phyloP scores from a whole-genome alignment of 2,888 invertebrate species.

The Xestobium rufovillosum region DNA sequence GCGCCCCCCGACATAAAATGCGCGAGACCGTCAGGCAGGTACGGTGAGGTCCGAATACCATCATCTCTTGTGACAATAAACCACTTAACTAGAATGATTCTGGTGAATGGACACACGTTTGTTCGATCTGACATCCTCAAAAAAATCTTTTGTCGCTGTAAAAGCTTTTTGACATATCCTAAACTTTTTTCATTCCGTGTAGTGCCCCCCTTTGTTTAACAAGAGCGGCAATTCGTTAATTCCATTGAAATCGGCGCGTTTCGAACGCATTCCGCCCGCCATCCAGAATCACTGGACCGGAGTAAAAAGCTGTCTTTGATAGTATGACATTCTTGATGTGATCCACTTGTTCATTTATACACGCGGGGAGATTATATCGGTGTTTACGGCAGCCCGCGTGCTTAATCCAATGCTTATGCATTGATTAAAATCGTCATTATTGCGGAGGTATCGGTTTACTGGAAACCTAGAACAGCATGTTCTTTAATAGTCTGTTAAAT shows the following conservation, averaged over 20 bases:
- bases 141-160: slow-evolving; percentile 43
- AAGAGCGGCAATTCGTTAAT: slow-evolving; percentile 31
- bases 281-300: slow-evolving; percentile 29
- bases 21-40: too few relatives aligned
- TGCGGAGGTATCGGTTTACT: too few relatives aligned
- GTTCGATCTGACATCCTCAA: slow-evolving; percentile 39
- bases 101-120: slow-evolving; percentile 42
- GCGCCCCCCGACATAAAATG: too few relatives aligned
- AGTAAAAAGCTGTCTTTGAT: slow-evolving; percentile 22
- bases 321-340: slow-evolving; percentile 28
- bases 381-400: too few relatives aligned
- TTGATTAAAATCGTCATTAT: too few relatives aligned
- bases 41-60: slow-evolving; percentile 29
- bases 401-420: too few relatives aligned
- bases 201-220: slow-evolving; percentile 34
- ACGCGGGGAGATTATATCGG: too few relatives aligned
- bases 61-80: slow-evolving; percentile 41
- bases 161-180: slow-evolving; percentile 46
- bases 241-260: too few relatives aligned
- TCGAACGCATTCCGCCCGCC: too few relatives aligned
- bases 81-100: slow-evolving; percentile 44
- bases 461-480: too few relatives aligned
- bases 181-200: slow-evolving; percentile 38
- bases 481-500: too few relatives aligned
- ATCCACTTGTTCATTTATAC: slow-evolving; percentile 27